Percentiles rank a stretch among this genome's conserved stretches.
Conservation (phyloP, 2,888 invertebrate genomes). For the Nowickia ferox region DNA sequence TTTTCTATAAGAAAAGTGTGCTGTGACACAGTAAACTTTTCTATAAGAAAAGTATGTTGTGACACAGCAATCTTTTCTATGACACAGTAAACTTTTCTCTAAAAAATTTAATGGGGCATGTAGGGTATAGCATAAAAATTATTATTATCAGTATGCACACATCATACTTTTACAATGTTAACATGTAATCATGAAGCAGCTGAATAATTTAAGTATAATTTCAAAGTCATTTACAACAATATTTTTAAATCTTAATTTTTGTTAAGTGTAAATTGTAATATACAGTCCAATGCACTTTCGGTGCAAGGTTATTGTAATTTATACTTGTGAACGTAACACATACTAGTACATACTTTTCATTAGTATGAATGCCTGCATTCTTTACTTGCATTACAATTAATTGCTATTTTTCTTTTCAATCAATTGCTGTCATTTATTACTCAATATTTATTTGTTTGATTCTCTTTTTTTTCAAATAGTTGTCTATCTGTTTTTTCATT, state of each 20-base stretch:
- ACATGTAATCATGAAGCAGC: constrained; percentile 25
- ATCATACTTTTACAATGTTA: constrained; percentile 1
- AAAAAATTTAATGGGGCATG: constrained; percentile 22
- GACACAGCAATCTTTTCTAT: too few species aligned
- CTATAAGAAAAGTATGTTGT: too few species aligned
- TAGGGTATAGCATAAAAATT: constrained; percentile 24
- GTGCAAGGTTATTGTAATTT: constrained; percentile 63
- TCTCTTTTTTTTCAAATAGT: constrained; percentile 3
- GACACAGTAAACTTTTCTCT: too few species aligned
- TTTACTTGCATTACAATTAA: constrained; percentile 13
- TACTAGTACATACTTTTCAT: background rate
- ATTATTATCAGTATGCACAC: background rate
- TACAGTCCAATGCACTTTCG: constrained; percentile 49
- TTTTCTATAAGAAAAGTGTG: too few species aligned
- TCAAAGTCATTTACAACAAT: constrained; percentile 23
- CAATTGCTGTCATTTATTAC: constrained; percentile 37
- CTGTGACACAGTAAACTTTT: too few species aligned
- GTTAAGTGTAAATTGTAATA: constrained; percentile 1
- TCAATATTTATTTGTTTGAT: background rate
- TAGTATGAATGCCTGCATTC: background rate
- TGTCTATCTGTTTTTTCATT: background rate
- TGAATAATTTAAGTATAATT: constrained; percentile 28
- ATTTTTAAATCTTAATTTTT: background rate
- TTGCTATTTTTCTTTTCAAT: background rate
- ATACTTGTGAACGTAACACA: background rate